phyloP scores from a whole-genome alignment of 2,797 vertebrate species.

The Schizothorax lantsangensis region DNA sequence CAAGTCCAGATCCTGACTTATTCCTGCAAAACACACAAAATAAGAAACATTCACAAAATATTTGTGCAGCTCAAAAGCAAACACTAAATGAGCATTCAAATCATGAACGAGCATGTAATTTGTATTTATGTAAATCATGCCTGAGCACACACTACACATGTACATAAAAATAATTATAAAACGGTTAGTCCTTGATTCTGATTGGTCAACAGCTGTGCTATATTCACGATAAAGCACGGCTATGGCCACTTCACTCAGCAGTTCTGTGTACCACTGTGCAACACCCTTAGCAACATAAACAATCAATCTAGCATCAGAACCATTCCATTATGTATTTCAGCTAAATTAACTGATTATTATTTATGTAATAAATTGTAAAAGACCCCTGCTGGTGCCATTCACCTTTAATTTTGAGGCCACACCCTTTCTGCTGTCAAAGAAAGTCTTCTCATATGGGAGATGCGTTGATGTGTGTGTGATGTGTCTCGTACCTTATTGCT shows the following conservation, averaged over 20 bases:
- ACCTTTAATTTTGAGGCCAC: not conserved
- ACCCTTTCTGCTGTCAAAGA: not conserved
- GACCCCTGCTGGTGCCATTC: not conserved
- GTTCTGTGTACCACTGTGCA: too few species aligned
- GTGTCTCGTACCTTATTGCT: not conserved
- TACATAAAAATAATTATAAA: not conserved
- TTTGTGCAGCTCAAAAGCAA: not conserved
- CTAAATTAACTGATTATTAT: not conserved
- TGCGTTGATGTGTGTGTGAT: not conserved
- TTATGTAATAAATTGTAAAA: not conserved
- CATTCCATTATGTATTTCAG: not conserved
- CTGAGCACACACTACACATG: not conserved
- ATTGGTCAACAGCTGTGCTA: not conserved
- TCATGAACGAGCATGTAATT: not conserved
- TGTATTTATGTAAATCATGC: slow-evolving; percentile 1
- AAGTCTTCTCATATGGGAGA: not conserved
- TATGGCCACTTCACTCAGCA: too few species aligned
- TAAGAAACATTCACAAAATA: not conserved
- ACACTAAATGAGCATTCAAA: not conserved
- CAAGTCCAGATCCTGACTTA: slow-evolving; percentile 67
- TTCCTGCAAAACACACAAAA: slow-evolving; percentile 51
- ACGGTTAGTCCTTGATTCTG: not conserved
- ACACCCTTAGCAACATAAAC: not conserved
- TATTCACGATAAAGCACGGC: not conserved
- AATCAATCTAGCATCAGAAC: not conserved